These are phyloP conservation scores for Bellardia pandia DNA, from an alignment of 2,888 invertebrate species.

Conservation along the genomic window DNA sequence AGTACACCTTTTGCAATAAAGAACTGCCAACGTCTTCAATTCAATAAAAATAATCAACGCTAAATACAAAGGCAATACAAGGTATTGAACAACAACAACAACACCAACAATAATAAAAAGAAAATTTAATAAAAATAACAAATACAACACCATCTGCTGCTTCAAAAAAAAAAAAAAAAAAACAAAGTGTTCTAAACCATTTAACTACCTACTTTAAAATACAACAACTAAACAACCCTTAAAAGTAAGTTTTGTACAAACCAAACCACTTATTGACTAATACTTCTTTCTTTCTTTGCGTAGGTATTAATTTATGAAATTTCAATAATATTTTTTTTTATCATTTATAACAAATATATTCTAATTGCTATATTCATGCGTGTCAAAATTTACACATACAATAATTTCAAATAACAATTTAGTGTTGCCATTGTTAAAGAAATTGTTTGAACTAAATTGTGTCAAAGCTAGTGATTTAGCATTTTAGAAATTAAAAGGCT, in stretches of 20 bases:
- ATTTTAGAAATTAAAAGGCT: no score
- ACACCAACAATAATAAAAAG: constrained; percentile 13
- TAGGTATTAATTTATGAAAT: not conserved
- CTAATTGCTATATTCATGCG: constrained; percentile 40
- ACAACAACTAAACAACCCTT: constrained; percentile 25
- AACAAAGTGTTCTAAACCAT: constrained; percentile 32
- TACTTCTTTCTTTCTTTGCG: not conserved
- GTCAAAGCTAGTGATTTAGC: not conserved
- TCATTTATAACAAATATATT: constrained; percentile 6
- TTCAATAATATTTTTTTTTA: not conserved
- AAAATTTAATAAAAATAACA: constrained; percentile 12
- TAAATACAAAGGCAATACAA: constrained; percentile 22
- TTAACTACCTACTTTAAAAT: constrained; percentile 30
- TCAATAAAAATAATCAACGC: constrained; percentile 48
- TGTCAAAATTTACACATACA: constrained; percentile 19
- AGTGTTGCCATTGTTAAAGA: constrained; percentile 9
- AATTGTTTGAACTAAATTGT: not conserved
- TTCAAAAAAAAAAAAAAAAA: constrained; percentile 15
- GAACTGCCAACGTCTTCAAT: constrained; percentile 69
- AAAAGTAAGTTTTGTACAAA: constrained; percentile 55
- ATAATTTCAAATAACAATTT: constrained; percentile 7
- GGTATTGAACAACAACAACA: not conserved
- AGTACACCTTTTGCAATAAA: constrained; percentile 49
- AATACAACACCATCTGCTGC: not conserved
- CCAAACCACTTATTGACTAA: constrained; percentile 2